Conservation (phyloP, 1,140 invertebrate species). For the Stenopsyche tienmushanensis region DNA sequence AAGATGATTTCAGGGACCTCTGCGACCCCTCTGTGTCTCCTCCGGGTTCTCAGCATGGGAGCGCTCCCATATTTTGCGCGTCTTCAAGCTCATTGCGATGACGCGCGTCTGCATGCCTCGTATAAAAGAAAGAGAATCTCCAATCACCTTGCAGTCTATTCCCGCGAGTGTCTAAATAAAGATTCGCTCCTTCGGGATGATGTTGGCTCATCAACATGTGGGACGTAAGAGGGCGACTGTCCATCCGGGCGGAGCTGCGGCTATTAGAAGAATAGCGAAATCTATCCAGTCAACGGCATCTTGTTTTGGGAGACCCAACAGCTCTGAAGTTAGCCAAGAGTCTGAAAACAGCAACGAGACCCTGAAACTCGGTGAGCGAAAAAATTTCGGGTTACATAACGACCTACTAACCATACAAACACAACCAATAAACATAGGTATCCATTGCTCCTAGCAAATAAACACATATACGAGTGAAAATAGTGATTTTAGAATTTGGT, state of each 20-base stretch:
- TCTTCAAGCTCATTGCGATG: background rate
- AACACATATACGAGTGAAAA: no score
- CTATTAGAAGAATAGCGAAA: constrained; percentile 30
- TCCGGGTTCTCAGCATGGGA: no score
- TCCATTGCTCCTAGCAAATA: no score
- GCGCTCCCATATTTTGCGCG: no score
- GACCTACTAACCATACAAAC: constrained; percentile 21
- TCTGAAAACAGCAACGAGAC: constrained; percentile 22
- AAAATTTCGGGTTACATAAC: constrained; percentile 33
- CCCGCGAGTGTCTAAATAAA: constrained; percentile 32
- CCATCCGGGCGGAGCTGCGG: background rate
- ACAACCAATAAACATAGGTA: no score
- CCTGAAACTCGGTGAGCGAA: constrained; percentile 30
- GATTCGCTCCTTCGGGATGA: background rate
- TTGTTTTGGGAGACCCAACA: constrained; percentile 22
- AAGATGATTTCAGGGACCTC: no score
- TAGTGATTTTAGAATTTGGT: no score
- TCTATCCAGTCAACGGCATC: constrained; percentile 17
- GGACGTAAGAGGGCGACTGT: background rate
- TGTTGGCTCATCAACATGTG: background rate
- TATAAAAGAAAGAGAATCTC: constrained; percentile 27
- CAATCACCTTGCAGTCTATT: constrained; percentile 8
- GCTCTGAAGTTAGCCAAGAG: constrained; percentile 27
- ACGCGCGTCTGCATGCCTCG: background rate
- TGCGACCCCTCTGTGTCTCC: no score